A percentile compares a stretch with the other conserved stretches of the same genome.
phyloP scores from a whole-genome alignment of 2,888 invertebrate genomes.

The Saturnia pavonia region DNA sequence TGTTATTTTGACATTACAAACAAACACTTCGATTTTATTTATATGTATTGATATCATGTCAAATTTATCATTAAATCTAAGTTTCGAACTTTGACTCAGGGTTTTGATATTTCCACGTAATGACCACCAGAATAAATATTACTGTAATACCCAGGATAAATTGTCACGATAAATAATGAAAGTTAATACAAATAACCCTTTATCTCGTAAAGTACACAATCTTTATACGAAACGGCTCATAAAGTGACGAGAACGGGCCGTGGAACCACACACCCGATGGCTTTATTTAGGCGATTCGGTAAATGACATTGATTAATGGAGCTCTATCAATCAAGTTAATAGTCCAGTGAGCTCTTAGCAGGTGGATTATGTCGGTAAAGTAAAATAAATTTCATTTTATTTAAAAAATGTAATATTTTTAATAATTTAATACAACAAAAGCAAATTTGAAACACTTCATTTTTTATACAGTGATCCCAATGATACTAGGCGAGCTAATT shows the following conservation, averaged over 20 bases:
- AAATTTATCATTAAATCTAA: neutral
- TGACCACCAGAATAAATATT: neutral
- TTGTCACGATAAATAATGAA: neutral
- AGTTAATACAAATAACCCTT: neutral
- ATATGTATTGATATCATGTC: no score
- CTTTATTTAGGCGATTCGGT: slow-evolving; percentile 46
- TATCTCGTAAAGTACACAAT: slow-evolving; percentile 26
- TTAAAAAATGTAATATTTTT: neutral
- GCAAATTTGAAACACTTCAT: no score
- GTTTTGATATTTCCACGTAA: neutral
- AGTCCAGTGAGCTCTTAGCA: slow-evolving; percentile 48
- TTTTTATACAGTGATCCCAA: no score
- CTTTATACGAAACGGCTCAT: slow-evolving; percentile 34
- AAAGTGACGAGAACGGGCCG: slow-evolving; percentile 40
- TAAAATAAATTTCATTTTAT: neutral
- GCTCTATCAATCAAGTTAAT: slow-evolving; percentile 58
- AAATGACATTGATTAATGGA: slow-evolving; percentile 57
- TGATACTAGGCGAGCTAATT: no score
- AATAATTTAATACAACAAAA: neutral
- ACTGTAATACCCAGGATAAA: neutral
- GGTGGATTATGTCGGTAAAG: slow-evolving; percentile 30
- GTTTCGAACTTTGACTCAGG: neutral
- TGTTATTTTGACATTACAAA: no score
- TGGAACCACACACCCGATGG: slow-evolving; percentile 30
- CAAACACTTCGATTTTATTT: no score